Evolutionary conservation across 2,113 vertebrate genomes (phyloP).

Genomic region (Phylloscopus whistleri): DNA sequence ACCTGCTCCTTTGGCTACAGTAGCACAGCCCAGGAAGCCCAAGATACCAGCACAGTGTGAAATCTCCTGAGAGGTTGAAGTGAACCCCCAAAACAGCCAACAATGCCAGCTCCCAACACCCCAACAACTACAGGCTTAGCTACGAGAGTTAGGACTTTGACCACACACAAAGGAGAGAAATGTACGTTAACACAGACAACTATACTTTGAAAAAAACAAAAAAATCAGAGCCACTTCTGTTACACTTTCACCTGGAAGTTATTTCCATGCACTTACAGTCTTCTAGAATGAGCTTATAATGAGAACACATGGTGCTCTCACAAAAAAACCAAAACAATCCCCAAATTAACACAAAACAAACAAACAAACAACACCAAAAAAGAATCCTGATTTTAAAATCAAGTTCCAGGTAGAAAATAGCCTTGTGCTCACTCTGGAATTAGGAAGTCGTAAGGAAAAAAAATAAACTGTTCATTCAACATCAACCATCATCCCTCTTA

Average conservation of each 20-base stretch:
- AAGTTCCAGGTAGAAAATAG: not conserved
- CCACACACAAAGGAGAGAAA: not conserved
- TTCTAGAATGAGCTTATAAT: not conserved
- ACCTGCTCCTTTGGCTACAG: not conserved
- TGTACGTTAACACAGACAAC: rapidly evolving
- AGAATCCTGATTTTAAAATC: not conserved
- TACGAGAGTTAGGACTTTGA: not conserved
- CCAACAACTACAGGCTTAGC: not conserved
- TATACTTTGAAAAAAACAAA: rapidly evolving
- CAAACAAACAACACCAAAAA: not conserved
- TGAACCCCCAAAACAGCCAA: not conserved
- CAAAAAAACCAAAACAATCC: not conserved
- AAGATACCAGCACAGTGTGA: not conserved
- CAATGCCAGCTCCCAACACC: not conserved
- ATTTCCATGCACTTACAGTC: not conserved
- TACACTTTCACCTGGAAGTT: not conserved
- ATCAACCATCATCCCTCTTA: not conserved
- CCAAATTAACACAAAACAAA: not conserved
- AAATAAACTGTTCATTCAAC: not conserved
- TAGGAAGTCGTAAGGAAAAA: not conserved
- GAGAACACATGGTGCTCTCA: not conserved
- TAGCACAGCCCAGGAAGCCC: not conserved
- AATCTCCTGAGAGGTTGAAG: rapidly evolving
- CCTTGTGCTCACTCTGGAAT: not conserved
- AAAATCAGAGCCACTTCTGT: not conserved